Conservation (phyloP, 2,113 vertebrate species). For the Hipposideros armiger region DNA sequence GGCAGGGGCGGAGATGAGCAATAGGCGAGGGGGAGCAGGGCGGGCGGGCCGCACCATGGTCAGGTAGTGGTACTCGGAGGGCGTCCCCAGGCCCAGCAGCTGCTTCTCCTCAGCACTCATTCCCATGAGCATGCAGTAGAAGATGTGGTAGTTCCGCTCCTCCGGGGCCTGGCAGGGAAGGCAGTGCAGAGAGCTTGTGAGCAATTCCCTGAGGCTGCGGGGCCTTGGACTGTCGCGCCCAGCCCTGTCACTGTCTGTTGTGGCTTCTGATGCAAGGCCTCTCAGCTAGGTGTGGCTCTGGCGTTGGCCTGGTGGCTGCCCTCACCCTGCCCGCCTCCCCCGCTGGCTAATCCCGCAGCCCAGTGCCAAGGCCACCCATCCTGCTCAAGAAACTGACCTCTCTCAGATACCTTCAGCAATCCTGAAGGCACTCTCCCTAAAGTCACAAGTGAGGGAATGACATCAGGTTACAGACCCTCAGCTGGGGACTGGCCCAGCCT, state of each 20-base stretch:
- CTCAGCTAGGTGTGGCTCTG: neutral
- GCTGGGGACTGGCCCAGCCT: neutral
- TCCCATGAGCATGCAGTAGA: conserved; percentile 97
- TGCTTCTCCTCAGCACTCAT: conserved; percentile 95
- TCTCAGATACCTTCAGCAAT: accelerated
- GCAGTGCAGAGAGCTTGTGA: neutral
- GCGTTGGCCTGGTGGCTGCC: neutral
- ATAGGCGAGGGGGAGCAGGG: accelerated
- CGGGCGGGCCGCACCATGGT: conserved; percentile 89
- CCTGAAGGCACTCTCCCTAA: neutral
- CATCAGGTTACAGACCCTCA: neutral
- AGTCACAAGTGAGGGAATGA: neutral
- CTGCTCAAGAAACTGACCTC: accelerated
- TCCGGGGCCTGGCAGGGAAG: conserved; percentile 89
- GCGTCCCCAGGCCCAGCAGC: conserved; percentile 91
- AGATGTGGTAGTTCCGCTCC: conserved; percentile 98
- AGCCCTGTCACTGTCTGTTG: too few species aligned
- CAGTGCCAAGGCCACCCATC: neutral
- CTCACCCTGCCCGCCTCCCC: neutral
- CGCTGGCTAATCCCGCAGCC: accelerated
- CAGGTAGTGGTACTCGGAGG: conserved; percentile 94
- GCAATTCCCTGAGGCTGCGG: accelerated
- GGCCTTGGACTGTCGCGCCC: neutral
- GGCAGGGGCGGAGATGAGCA: accelerated
- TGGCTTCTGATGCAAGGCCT: neutral